phyloP scores from a whole-genome alignment of 2,888 invertebrate species.

The Megalurothrips usitatus region DNA sequence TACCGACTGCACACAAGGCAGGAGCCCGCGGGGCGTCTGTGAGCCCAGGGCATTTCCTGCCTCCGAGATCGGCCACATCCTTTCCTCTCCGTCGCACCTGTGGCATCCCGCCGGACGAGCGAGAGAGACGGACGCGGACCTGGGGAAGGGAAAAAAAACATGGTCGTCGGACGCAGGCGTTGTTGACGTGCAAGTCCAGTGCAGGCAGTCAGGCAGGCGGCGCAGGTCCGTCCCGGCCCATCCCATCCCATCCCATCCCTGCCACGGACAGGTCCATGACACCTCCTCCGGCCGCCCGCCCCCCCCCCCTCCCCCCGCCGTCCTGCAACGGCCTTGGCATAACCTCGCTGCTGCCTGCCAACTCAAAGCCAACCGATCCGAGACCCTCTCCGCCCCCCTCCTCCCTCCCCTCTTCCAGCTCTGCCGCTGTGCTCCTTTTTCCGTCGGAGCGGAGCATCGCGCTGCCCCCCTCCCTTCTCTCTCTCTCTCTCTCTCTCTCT shows the following conservation, averaged over 20 bases:
- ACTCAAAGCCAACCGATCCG: not conserved
- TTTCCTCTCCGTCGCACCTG: not conserved
- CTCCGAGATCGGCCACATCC: no score
- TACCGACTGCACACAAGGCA: no score
- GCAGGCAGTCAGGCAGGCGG: not conserved
- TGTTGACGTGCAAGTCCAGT: constrained; percentile 16
- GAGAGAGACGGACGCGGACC: not conserved
- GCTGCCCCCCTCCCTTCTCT: no score
- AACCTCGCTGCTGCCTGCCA: constrained; percentile 21
- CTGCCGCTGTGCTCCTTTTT: not conserved
- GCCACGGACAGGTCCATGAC: constrained; percentile 15
- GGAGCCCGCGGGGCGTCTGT: not conserved
- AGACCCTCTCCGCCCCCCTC: not conserved
- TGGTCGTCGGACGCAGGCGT: not conserved
- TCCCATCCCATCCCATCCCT: not conserved
- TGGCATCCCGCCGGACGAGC: not conserved
- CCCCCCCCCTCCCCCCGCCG: no score
- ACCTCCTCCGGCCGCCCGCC: not conserved
- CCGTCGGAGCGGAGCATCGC: no score
- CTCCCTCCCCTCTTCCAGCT: not conserved
- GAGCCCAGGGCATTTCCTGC: not conserved
- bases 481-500: no score
- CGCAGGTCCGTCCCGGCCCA: not conserved
- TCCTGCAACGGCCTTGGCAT: constrained; percentile 24
- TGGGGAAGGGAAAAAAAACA: not conserved